Evolutionary conservation across 1,140 invertebrate species (phyloP).

Genomic region (Zaprionus capensis): DNA sequence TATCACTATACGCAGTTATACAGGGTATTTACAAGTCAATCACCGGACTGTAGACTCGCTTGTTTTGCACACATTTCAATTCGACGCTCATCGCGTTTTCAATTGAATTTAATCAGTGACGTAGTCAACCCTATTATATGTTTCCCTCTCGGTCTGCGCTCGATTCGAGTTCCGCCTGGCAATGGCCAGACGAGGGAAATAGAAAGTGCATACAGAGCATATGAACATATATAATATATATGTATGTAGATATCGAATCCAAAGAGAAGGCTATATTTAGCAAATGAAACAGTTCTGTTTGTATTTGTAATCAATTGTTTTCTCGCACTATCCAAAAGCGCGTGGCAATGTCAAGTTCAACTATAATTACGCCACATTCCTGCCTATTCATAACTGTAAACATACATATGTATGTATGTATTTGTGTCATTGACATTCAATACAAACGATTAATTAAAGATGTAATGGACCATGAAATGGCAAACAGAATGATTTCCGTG

Average conservation of each 20-base stretch:
- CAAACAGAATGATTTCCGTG: constrained; percentile 34
- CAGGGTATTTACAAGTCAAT: constrained; percentile 10
- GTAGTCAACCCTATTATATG: constrained; percentile 35
- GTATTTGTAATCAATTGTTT: constrained; percentile 1
- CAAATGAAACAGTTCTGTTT: constrained; percentile 16
- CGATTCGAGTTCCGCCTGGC: constrained; percentile 50
- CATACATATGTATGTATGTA: neutral
- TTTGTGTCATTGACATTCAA: constrained; percentile 66
- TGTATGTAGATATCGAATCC: constrained; percentile 1
- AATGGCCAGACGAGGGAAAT: constrained; percentile 54
- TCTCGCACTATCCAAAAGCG: neutral
- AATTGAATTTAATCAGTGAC: constrained; percentile 82
- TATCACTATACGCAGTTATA: neutral
- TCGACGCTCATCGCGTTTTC: constrained; percentile 56
- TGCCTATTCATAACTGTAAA: neutral
- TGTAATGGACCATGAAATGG: constrained; percentile 16
- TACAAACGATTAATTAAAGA: constrained; percentile 57
- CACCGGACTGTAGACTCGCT: constrained; percentile 1
- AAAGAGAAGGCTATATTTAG: neutral
- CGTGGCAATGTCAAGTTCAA: constrained; percentile 66
- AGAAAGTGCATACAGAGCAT: constrained; percentile 48
- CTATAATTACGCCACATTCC: constrained; percentile 26
- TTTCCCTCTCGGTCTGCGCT: neutral
- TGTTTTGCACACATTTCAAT: constrained; percentile 46
- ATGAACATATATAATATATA: neutral